Evolutionary conservation across 2,797 vertebrate genomes (phyloP), one percentile per base, ranked within the genome.

Genomic region (Amphiprion clarkii): DNA sequence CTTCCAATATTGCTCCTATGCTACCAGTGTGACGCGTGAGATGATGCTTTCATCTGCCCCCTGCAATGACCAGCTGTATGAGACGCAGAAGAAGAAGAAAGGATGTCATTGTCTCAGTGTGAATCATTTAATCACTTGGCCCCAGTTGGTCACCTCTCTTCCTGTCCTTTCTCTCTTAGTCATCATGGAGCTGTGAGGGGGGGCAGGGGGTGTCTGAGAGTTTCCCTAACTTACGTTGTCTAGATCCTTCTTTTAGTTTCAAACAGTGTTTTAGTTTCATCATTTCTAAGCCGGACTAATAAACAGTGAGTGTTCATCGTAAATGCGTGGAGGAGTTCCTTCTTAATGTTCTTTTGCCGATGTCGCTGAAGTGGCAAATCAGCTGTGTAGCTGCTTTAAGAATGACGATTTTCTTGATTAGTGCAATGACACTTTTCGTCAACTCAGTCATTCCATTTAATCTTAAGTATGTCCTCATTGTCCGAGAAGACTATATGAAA

Each of bases 181-280:
- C 87, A 87, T 31, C 13, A 14, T 19, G 13, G 36, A 74, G n/a
- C 52, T 39, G 25, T 42, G 13, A 44, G 25, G 25, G 9, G 29
- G 29, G 14, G 25, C 19, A 6, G 27, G 29, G 21, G 1, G n/a
- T 61, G 57, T 82, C 58, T 21, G 7, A 68, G 44, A 66, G 62
- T 73, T 84, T 82, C 44, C 71, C 71, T 67, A 21, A 46, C 8
- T 12, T 49, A 36, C 1, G 16, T 42, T 42, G 11, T 54, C 48
- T 54, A 81, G 62, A 84, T 89, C 80, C 76, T 76, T 81, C 71
- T 90, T 91, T 88, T 87, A 82, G 80, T 91, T 91, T 92, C 85
- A 84, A 70, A 73, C 13, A 31, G 12, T 73, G 53, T 70, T 77
- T 79, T 76, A 67, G 72, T 88, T 85, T 91, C 83, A 82, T 83